Percentiles rank a stretch among this genome's conserved stretches.
These are phyloP conservation scores for Drosophila parvula DNA, from an alignment of 1,140 invertebrate genomes.

Conservation along the genomic window DNA sequence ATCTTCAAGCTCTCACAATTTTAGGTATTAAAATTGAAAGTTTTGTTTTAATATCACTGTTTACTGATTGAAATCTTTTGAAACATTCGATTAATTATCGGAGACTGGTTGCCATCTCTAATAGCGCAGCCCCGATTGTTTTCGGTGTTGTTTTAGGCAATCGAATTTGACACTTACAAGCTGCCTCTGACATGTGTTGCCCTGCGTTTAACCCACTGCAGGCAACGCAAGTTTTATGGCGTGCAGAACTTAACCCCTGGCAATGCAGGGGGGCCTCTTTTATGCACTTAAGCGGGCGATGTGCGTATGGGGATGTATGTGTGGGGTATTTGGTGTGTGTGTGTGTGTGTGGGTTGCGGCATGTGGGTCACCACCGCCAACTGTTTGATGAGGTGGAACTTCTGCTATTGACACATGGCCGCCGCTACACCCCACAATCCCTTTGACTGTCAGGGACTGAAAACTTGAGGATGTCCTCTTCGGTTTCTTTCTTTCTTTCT, in stretches of 20 bases:
- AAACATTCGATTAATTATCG: background rate
- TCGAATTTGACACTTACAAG: conserved; percentile 66
- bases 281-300: conserved; percentile 45
- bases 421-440: background rate
- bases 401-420: conserved; percentile 46
- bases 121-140: background rate
- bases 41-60: too few relatives aligned
- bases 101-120: background rate
- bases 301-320: conserved; percentile 27
- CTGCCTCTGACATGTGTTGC: conserved; percentile 56
- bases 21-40: too few relatives aligned
- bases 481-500: background rate
- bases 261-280: conserved; percentile 42
- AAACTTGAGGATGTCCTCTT: conserved; percentile 24
- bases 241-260: conserved; percentile 16
- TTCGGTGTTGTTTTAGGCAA: conserved; percentile 22
- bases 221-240: conserved; percentile 26
- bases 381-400: conserved; percentile 55
- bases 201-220: conserved; percentile 39
- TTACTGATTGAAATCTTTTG: background rate
- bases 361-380: conserved; percentile 56
- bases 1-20: too few relatives aligned
- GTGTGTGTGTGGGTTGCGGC: conserved; percentile 7
- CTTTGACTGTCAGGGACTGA: conserved; percentile 21
- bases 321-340: background rate